phyloP scores from a whole-genome alignment of 1,140 invertebrate species.

The Meloidogyne floridensis region DNA sequence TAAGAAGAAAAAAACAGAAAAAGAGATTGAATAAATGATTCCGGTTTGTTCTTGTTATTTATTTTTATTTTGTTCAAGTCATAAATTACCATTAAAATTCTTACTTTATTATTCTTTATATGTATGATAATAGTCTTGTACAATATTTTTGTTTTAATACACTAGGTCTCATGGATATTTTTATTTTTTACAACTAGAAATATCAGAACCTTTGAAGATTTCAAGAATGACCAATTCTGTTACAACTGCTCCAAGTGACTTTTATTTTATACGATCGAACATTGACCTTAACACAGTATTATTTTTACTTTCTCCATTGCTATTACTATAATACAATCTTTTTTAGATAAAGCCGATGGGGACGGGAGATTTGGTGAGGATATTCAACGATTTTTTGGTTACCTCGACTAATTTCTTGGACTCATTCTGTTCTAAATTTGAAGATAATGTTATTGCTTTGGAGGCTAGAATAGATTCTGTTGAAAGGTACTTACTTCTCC shows the following conservation, averaged over 20 bases:
- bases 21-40: neutral
- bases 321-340: neutral
- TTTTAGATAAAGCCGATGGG: slow-evolving; percentile 21
- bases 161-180: too few species aligned
- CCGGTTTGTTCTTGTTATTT: too few species aligned
- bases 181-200: too few species aligned
- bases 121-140: too few species aligned
- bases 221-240: neutral
- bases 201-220: neutral
- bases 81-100: too few species aligned
- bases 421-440: slow-evolving; percentile 12
- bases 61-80: too few species aligned
- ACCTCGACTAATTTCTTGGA: neutral
- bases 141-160: too few species aligned
- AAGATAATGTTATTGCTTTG: neutral
- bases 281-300: slow-evolving; percentile 20
- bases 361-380: neutral
- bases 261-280: slow-evolving; percentile 24
- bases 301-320: neutral
- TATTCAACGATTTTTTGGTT: slow-evolving; percentile 27
- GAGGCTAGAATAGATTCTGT: slow-evolving; percentile 7
- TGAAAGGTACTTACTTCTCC: slow-evolving; percentile 11
- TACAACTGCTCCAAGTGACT: neutral
- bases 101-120: too few species aligned
- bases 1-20: neutral